Base-by-base conservation (phyloP, 2,113 vertebrate species). In the Micromys minutus region DNA sequence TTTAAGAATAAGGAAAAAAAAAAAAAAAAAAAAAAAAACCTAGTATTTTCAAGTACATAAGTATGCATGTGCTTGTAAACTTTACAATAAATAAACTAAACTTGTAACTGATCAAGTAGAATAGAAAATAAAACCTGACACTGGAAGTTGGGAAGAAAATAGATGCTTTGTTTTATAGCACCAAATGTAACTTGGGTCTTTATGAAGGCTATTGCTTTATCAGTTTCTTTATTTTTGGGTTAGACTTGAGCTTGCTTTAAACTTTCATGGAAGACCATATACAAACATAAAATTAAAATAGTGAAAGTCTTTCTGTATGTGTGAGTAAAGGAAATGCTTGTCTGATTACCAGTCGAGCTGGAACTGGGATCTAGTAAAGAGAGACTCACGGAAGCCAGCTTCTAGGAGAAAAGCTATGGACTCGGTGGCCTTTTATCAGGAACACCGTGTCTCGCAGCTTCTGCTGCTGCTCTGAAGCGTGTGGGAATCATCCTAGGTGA, bases 231-330 rank as follows among this genome's bases (percentile, higher is more conserved):
- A 72, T 76, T 22, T 9, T 86, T 94, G 81, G 79, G 57, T 65
- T 94, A 19, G 47, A 74, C 67, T 93, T 87, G 91, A n/a, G 16
- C 59, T 80, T 16, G 79, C 89, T 96, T 74, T 13, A 39, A 85
- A 69, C 19, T 67, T 89, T 21, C 50, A 29, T 79, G 71, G 52
- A 81, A 93, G 22, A 71, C 31, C 13, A 17, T 71, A 22, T 91
- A 86, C 21, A 89, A 29, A 95, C 52, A 69, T 29, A 91, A 92
- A 92, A 67, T 96, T 65, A 90, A 90, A 84, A 36, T 84, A 80
- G 86, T 85, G 65, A 69, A 86, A 93, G 47, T 87, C 34, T 84
- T 87, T 90, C n/a, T 22, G 50, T 31, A 50, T 71, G 69, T 92
- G 2, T 61, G 89, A 93, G 63, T 67, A n/a, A 39, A 87, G 42